Base-by-base conservation (phyloP, 2,888 invertebrate species). In the Aquatica leii region DNA sequence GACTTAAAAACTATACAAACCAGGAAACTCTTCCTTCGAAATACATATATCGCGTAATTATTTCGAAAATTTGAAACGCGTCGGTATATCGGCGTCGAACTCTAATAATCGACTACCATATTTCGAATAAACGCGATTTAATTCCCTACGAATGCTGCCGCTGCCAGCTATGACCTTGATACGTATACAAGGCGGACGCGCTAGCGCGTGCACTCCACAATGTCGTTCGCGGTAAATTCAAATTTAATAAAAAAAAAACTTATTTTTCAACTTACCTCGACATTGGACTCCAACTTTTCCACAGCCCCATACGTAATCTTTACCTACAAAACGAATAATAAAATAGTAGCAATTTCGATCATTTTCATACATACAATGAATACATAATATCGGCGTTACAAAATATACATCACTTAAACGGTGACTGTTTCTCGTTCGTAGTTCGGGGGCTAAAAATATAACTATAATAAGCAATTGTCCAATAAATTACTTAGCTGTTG, bases 221-320 rank as follows among this genome's bases (percentile, higher is more conserved):
- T 65, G 63, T 61, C 69, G 62, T 65, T 54, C 68, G 63, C 63
- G 64, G 62, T 50, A 61, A 68, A 70, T 67, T 61, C 52, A 62
- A 69, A 65, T 31, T 55, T 35, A 43, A 21, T 14, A 58, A n/a
- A n/a, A n/a, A n/a, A n/a, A n/a, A n/a, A n/a, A n/a, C n/a, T n/a
- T n/a, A n/a, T n/a, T n/a, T n/a, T 18, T 54, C 21, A 14, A 75
- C 84, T 83, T 81, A 88, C 88, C 86, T 83, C 85, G 84, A 77
- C 88, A 88, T 79, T 85, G 83, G 64, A 84, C 81, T 54, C 87
- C 87, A 65, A 86, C 82, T 76, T 81, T 83, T 59, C 86, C 86
- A 61, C 83, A 82, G 52, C 87, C 87, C 87, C 87, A 88, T 70
- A 88, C 86, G 75, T 86, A 88, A 78, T 88, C 88, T 77, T 84